Conservation (phyloP, 2,797 vertebrate species). For the Spinibarbus caldwelli region DNA sequence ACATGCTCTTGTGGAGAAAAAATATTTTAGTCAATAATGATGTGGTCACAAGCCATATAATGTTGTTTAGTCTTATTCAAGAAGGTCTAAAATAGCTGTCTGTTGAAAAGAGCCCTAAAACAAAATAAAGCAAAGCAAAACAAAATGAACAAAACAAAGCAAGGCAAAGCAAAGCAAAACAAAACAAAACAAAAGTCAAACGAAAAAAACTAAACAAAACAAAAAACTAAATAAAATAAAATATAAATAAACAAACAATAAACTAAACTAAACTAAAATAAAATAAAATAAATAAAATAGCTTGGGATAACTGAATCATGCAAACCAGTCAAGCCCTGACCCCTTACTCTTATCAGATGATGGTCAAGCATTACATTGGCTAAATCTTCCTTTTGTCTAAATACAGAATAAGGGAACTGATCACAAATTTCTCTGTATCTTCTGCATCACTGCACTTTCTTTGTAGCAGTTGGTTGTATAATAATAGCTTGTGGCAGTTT, state of each 20-base stretch:
- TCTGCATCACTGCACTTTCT: slow-evolving; percentile 17
- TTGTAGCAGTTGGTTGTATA: slow-evolving; percentile 57
- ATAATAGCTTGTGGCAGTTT: slow-evolving; percentile 48
- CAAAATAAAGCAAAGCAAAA: background rate
- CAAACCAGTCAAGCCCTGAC: background rate
- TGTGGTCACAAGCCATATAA: background rate
- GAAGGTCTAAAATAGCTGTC: background rate
- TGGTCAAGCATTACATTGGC: background rate
- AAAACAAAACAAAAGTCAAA: background rate
- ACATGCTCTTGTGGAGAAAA: background rate
- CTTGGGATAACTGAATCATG: background rate
- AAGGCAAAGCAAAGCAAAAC: background rate
- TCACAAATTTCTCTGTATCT: slow-evolving; percentile 8
- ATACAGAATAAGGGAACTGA: background rate
- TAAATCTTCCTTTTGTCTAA: background rate
- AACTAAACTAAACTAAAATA: background rate
- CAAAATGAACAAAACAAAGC: background rate
- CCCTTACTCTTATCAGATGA: background rate
- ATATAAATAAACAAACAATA: background rate
- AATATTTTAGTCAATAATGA: background rate
- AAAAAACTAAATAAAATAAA: background rate
- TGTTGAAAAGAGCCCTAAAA: background rate
- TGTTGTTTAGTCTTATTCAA: background rate
- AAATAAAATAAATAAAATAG: background rate
- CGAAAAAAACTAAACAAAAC: background rate